Evolutionary conservation across 2,797 vertebrate species (phyloP), one percentile per base, ranked within the genome.

Genomic region (Saxicola maurus): DNA sequence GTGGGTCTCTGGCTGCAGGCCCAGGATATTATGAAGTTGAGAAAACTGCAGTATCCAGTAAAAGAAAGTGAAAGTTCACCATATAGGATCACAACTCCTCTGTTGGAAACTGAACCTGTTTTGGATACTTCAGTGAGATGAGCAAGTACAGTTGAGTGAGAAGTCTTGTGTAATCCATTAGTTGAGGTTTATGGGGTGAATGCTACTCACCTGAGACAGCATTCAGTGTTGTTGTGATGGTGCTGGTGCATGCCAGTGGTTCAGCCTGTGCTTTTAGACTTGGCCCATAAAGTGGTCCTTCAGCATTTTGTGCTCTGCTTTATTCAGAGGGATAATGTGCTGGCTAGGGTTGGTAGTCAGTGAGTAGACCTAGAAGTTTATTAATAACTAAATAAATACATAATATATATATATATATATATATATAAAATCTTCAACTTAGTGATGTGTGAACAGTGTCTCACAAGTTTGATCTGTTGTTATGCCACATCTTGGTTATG

Each of bases 1-100:
- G 85, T 83, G 91, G 87, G 92, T 78, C 66, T 87, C 72, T 94
- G 94, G 87, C 89, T 91, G 52, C 66, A 59, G 85, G 85, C 92
- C 79, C 76, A 68, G 89, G 75, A 89, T 86, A 38, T 87, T 68
- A 86, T 51, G 85, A 74, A 94, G 56, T 19, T 46, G 31, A 74
- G 60, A 87, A 92, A 91, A 87, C 55, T 77, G 55, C 40, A 55
- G 51, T 59, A 89, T 85, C 69, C 69, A 86, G 73, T 87, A 83
- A 68, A 95, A 87, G 93, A 91, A 93, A 93, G 82, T 82, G 73
- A 90, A 94, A 89, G 65, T 64, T 91, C 5, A 0, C 67, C 40
- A 30, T 2, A 67, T 57, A 74, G 48, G 55, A 71, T 75, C 48
- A 18, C 5, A 6, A 18, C 13, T 53, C 46, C 81, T 17, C n/a